Evolutionary conservation across 2,797 vertebrate genomes (phyloP).

Genomic region (Eospalax fontanierii): DNA sequence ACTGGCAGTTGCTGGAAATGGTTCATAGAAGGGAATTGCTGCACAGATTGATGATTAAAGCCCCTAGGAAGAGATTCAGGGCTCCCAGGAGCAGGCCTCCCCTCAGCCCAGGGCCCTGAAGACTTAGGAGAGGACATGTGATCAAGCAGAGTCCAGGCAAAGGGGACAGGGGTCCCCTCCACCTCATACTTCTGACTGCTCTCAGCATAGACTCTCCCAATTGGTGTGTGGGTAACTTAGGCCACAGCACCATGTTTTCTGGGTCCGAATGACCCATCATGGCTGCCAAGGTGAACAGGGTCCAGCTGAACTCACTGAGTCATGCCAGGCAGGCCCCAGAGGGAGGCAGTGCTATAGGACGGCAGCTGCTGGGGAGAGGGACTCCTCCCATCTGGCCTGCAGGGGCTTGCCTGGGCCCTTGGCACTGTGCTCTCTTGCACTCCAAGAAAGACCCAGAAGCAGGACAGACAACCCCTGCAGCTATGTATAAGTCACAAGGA

Average conservation of each 20-base stretch:
- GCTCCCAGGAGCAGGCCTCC: background rate
- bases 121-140: background rate
- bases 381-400: background rate
- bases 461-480: background rate
- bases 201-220: background rate
- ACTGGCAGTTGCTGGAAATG: background rate
- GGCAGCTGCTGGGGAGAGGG: no score
- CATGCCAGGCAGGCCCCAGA: background rate
- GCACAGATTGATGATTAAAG: background rate
- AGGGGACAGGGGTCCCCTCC: background rate
- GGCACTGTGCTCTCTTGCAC: background rate
- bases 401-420: background rate
- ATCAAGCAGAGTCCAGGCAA: background rate
- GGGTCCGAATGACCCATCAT: background rate
- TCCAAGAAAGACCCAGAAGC: background rate
- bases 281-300: background rate
- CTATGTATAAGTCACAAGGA: background rate
- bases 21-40: background rate
- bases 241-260: background rate
- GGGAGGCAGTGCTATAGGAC: fast-evolving
- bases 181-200: background rate
- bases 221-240: background rate
- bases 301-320: fast-evolving
- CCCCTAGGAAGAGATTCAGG: background rate
- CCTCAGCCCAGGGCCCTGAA: background rate